Percentiles rank a stretch among this genome's conserved stretches.
phyloP scores from a whole-genome alignment of 2,797 vertebrate species.

The Neosilurus mollespiculum region DNA sequence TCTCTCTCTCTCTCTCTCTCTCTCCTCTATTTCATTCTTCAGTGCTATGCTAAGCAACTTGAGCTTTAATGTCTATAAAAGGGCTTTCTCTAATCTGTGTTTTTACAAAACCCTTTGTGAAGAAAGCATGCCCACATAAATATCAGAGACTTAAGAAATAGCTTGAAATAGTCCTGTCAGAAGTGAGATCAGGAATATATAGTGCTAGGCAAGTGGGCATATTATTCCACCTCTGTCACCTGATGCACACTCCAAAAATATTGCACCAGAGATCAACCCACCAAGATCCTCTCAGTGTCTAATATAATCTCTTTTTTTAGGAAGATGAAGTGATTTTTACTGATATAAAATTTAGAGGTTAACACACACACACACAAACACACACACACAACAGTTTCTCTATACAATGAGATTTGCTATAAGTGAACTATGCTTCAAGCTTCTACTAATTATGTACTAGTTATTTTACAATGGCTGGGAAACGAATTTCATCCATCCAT shows the following conservation, averaged over 20 bases:
- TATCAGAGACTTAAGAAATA: conserved; percentile 7
- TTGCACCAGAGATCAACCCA: conserved; percentile 5
- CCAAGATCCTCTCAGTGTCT: conserved; percentile 15
- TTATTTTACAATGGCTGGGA: background rate
- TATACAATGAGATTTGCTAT: background rate
- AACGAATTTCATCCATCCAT: background rate
- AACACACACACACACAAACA: background rate
- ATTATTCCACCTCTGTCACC: conserved; percentile 26
- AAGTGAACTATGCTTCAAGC: background rate
- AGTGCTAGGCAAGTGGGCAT: background rate
- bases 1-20: background rate
- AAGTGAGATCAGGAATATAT: conserved; percentile 14
- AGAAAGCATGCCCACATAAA: conserved; percentile 34
- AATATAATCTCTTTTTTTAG: background rate
- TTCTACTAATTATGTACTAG: background rate
- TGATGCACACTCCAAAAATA: conserved; percentile 9
- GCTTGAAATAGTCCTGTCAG: background rate
- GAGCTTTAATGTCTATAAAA: conserved; percentile 22
- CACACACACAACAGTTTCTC: background rate
- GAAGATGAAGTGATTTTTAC: background rate
- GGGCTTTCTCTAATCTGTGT: background rate
- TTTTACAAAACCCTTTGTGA: conserved; percentile 25
- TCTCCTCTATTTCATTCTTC: background rate
- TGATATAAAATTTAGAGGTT: background rate
- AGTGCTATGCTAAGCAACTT: conserved; percentile 17